A percentile compares a stretch with the other conserved stretches of the same genome.
phyloP scores from a whole-genome alignment of 2,797 vertebrate species.

The Propithecus perrieri region DNA sequence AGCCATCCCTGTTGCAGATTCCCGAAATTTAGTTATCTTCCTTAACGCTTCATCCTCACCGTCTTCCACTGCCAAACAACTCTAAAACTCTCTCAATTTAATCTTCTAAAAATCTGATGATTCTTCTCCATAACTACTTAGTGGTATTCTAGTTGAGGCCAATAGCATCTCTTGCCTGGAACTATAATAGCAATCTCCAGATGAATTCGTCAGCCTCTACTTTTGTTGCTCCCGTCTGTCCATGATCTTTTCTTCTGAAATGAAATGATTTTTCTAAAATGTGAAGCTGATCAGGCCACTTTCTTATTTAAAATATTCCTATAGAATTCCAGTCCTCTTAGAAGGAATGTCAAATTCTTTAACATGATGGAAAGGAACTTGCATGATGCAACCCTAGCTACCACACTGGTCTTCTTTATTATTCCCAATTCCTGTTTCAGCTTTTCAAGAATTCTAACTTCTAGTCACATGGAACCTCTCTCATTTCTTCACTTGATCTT shows the following conservation, averaged over 20 bases:
- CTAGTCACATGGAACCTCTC: not conserved
- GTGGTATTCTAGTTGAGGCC: not conserved
- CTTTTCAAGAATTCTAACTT: not conserved
- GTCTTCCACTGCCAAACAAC: too few relatives aligned
- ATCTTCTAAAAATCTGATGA: too few relatives aligned
- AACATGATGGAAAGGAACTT: not conserved
- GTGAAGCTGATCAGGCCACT: not conserved
- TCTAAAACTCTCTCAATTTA: too few relatives aligned
- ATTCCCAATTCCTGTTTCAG: not conserved
- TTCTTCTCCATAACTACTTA: not conserved
- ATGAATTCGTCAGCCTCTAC: not conserved
- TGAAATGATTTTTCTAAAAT: not conserved
- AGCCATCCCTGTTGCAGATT: too few relatives aligned
- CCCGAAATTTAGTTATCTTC: too few relatives aligned
- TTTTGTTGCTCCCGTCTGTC: not conserved
- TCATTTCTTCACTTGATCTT: not conserved
- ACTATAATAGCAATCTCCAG: not conserved
- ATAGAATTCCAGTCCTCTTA: not conserved
- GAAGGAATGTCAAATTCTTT: not conserved
- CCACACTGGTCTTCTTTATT: not conserved
- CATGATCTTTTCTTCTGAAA: not conserved
- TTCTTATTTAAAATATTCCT: not conserved
- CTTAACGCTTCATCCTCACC: too few relatives aligned
- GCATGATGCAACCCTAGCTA: not conserved
- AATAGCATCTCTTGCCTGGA: not conserved